Conservation (phyloP, 2,113 vertebrate genomes). For the Brachypteracias leptosomus region DNA sequence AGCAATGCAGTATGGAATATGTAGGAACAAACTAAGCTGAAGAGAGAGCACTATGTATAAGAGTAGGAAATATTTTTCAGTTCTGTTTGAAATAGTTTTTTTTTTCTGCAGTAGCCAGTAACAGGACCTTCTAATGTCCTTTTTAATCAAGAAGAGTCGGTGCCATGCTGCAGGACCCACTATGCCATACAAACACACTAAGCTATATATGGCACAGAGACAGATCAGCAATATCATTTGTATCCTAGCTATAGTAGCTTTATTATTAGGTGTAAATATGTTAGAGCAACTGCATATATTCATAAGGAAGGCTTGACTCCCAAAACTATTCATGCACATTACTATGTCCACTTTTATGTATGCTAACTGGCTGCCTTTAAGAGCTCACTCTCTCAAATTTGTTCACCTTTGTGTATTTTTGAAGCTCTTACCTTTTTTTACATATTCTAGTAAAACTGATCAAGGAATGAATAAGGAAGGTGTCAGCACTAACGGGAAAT, state of each 20-base stretch:
- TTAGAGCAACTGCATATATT: background rate
- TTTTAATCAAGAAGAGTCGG: background rate
- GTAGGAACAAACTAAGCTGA: background rate
- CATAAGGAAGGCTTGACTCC: background rate
- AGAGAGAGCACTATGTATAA: fast-evolving
- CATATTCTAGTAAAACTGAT: background rate
- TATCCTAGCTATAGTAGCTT: background rate
- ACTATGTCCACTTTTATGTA: background rate
- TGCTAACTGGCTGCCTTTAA: background rate
- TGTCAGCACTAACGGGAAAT: background rate
- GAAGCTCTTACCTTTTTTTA: background rate
- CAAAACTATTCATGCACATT: background rate
- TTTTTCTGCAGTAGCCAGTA: background rate
- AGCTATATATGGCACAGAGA: no score
- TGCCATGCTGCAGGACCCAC: background rate
- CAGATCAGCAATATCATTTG: background rate
- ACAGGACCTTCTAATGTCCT: background rate
- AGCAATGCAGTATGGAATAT: background rate
- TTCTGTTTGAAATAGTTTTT: background rate
- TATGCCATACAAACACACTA: background rate
- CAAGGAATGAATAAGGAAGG: background rate
- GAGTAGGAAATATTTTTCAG: background rate
- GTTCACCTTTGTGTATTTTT: background rate
- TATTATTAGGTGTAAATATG: background rate
- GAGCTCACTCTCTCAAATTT: background rate